Evolutionary conservation across 2,888 invertebrate species (phyloP), one percentile per base, ranked within the genome.

Genomic region (Helobdella robusta): DNA sequence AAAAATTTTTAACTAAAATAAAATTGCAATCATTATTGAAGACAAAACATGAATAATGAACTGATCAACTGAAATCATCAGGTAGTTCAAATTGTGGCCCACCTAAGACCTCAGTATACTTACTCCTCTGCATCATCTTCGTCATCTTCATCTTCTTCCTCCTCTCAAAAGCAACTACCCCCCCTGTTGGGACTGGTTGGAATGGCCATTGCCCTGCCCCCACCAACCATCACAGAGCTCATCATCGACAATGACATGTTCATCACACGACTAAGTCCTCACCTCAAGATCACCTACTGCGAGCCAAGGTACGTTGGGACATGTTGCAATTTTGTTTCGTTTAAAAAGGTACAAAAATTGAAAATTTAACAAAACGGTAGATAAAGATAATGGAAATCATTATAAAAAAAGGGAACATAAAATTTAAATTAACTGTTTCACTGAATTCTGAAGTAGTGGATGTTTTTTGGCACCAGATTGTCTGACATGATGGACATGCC

Each of bases 191-290:
- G 69, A 5, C 89, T 94, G 88, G 92, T 94, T 66, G 94, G 90
- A 3, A 79, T 95, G 74, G 95, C 94, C 72, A 93, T 95, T 73
- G 95, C 94, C 11, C 83, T 95, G 72, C 95, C 95, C 56, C 94
- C 95, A 15, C 94, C 95, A 15, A 93, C 92, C 70, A 91, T 95
- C 71, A 93, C 95, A 78, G 95, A 95, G 83, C 91, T 94, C 74
- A 86, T 93, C 73, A 84, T 95, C 73, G 94, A 94, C 80, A 91
- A 91, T 78, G 78, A 78, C 56, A 80, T 80, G 74, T 95, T 95
- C 81, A 94, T 95, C 74, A 94, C 91, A 68, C 86, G 93, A 76
- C 89, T 95, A 76, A 91, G 88, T 79, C 92, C 94, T 75, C 92
- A 94, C 82, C 91, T 95, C 82, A 86, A 89, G 82, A 89, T 95